phyloP scores from a whole-genome alignment of 2,888 invertebrate species.

The Amblyjoppa proteus region DNA sequence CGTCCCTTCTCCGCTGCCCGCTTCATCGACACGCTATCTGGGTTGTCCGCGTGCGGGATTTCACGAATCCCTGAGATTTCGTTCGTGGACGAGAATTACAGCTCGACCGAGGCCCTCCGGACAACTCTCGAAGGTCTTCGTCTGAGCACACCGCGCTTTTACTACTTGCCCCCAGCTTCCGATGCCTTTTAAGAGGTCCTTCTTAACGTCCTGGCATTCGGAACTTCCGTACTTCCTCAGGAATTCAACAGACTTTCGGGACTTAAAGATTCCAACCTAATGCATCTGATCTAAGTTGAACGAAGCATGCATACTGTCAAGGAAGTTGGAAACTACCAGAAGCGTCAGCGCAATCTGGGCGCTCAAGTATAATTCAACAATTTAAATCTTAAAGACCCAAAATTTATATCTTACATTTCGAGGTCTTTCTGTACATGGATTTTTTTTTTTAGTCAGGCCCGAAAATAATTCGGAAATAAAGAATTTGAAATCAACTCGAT shows the following conservation, averaged over 20 bases:
- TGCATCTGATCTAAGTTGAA: neutral
- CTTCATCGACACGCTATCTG: slow-evolving; percentile 50
- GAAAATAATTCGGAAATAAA: too few relatives aligned
- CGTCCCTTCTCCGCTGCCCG: slow-evolving; percentile 9
- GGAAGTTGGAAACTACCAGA: neutral
- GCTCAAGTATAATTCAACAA: neutral
- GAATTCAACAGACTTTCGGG: slow-evolving; percentile 1
- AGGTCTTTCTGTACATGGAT: too few relatives aligned
- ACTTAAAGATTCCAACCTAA: neutral
- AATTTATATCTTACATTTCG: too few relatives aligned
- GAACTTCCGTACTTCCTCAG: neutral
- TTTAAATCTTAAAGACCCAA: neutral
- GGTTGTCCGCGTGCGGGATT: slow-evolving; percentile 56
- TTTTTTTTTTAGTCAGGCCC: too few relatives aligned
- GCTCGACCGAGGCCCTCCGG: neutral
- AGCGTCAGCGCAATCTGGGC: neutral
- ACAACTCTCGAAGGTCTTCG: neutral
- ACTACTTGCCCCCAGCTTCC: slow-evolving; percentile 14
- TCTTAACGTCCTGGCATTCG: neutral
- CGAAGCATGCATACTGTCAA: neutral
- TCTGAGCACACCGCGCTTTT: slow-evolving; percentile 10
- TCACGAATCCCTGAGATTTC: slow-evolving; percentile 43
- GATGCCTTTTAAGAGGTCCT: neutral
- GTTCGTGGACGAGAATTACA: slow-evolving; percentile 18
- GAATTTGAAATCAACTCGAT: too few relatives aligned